Evolutionary conservation across 2,113 vertebrate species (phyloP), one percentile per base, ranked within the genome.

Genomic region (Trachemys scripta): DNA sequence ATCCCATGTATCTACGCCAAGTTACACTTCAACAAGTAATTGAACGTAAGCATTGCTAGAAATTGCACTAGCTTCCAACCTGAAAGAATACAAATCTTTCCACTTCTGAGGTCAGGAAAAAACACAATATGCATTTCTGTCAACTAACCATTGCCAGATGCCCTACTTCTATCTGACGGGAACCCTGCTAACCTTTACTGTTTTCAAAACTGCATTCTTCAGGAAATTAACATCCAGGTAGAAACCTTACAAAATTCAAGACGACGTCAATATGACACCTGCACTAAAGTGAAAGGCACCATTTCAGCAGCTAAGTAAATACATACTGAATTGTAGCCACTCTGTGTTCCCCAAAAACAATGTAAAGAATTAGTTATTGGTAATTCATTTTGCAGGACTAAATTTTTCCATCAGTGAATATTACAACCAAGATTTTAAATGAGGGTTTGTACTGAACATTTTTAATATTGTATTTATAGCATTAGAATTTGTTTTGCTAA

Each of bases 41-140:
- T 82, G 7, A 17, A 31, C 24, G 2, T n/a, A 53, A 5, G 4
- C 2, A 3, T 0, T 80, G 89, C 87, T 62, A 56, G 47, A 88
- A 31, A 62, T 76, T 13, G 75, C 51, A 3, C 47, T 1, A 11
- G 8, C 57, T 90, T 92, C 86, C 87, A 2, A 7, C 89, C 45
- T 5, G 25, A 85, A 62, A 56, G n/a, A 87, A 78, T 7, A 0
- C 85, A 87, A 87, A 95, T 86, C 84, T 82, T 96, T 93, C 94
- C 91, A 80, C 50, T 97, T 85, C 88, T 92, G 94, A 94, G 90
- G 90, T 93, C 85, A 82, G 89, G 59, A 80, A 24, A 96, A 96
- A 94, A 94, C 96, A 92, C 95, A 96, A 72, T 12, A 3, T 0
- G 19, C 91, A 38, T 92, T 94, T 95, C 69, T 31, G 53, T 54